Conservation (phyloP, 2,888 invertebrate genomes). For the Sphecodes monilicornis region DNA sequence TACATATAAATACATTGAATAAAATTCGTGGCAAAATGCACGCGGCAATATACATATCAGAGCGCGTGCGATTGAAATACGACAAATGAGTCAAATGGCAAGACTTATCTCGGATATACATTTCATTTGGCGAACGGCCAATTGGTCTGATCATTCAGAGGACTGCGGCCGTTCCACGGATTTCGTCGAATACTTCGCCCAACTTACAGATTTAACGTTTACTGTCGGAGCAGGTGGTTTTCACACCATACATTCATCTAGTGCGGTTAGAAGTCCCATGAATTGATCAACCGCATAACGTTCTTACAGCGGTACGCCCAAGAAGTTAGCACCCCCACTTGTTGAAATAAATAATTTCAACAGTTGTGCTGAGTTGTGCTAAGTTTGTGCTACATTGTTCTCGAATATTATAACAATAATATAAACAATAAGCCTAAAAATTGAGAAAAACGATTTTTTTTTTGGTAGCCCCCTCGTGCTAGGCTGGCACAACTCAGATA, state of each 20-base stretch:
- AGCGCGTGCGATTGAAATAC: conserved; percentile 37
- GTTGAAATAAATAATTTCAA: too few species aligned
- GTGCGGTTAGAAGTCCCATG: conserved; percentile 68
- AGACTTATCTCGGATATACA: conserved; percentile 78
- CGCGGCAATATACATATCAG: not conserved
- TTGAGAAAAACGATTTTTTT: too few species aligned
- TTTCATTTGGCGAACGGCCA: conserved; percentile 82
- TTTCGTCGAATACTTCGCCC: conserved; percentile 80
- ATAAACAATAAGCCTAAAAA: too few species aligned
- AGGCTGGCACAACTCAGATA: too few species aligned
- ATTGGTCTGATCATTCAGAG: conserved; percentile 79
- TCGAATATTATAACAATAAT: too few species aligned
- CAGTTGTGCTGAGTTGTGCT: too few species aligned
- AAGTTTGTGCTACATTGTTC: too few species aligned
- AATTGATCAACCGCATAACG: conserved; percentile 68
- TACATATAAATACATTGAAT: not conserved
- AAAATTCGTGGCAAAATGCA: not conserved
- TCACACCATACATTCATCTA: conserved; percentile 77
- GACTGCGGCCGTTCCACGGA: conserved; percentile 78
- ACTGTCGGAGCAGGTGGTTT: conserved; percentile 78
- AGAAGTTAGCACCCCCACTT: too few species aligned
- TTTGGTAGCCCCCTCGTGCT: too few species aligned
- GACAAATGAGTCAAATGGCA: conserved; percentile 66
- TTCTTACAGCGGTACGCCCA: conserved; percentile 45
- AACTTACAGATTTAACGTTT: conserved; percentile 79